Evolutionary conservation across 53 echinoderm and acorn worm species (phyloP).

Genomic region (Arbacia lixula): DNA sequence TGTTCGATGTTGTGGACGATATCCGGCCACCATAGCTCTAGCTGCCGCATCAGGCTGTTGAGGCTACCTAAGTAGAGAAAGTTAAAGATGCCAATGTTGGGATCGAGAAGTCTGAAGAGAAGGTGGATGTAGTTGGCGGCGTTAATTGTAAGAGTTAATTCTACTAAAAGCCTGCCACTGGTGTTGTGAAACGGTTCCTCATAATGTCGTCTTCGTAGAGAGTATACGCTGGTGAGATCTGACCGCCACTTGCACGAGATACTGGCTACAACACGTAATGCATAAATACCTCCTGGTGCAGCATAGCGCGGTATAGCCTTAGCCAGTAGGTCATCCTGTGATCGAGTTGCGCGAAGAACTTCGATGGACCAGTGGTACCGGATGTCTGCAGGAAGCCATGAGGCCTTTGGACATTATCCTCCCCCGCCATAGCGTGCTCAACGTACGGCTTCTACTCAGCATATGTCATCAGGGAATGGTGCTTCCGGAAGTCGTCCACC

Average conservation of each 20-base stretch:
- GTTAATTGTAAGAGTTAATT: too few relatives aligned
- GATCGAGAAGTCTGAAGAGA: conserved; percentile 72
- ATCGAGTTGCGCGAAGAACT: neutral
- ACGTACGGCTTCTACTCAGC: conserved; percentile 67
- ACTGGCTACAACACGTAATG: neutral
- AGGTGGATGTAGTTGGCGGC: conserved; percentile 72
- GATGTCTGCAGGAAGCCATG: conserved; percentile 56
- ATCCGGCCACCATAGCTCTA: conserved; percentile 68
- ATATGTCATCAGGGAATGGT: conserved; percentile 72
- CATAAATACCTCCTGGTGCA: neutral
- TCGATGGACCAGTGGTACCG: conserved; percentile 71
- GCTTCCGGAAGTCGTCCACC: conserved; percentile 53
- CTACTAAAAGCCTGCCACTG: conserved; percentile 58
- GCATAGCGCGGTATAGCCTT: too few relatives aligned
- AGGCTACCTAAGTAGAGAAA: conserved; percentile 36
- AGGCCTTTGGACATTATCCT: conserved; percentile 65
- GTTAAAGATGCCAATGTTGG: conserved; percentile 28
- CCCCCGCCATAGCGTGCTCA: conserved; percentile 64
- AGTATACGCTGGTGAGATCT: conserved; percentile 2
- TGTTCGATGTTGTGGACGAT: conserved; percentile 70
- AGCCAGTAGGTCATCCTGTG: too few relatives aligned
- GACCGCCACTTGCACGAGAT: conserved; percentile 23
- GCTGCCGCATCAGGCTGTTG: conserved; percentile 46
- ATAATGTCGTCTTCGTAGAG: neutral
- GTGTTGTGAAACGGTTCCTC: neutral